Percentiles rank a stretch among this genome's conserved stretches.
Evolutionary conservation across 2,888 invertebrate species (phyloP).

Genomic region (Seladonia tumulorum): DNA sequence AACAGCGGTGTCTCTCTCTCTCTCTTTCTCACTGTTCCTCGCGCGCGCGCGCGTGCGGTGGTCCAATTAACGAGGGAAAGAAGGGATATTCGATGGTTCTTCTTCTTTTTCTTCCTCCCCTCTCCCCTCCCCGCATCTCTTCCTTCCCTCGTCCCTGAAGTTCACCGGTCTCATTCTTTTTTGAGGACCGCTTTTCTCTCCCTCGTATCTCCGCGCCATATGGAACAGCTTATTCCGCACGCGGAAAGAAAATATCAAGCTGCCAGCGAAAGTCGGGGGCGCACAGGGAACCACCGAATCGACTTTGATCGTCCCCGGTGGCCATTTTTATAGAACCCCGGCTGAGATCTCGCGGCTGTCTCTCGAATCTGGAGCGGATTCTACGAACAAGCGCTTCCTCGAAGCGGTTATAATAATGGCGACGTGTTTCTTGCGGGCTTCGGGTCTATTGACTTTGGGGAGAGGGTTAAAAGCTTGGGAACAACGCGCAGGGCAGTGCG

Average conservation of each 20-base stretch:
- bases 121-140: neutral
- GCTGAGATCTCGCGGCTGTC: constrained; percentile 66
- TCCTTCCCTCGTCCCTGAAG: constrained; percentile 3
- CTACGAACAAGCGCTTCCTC: neutral
- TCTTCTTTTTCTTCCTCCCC: neutral
- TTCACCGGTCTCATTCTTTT: neutral
- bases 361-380: constrained; percentile 35
- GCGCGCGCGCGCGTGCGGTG: constrained; percentile 41
- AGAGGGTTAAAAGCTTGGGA: neutral
- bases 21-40: neutral
- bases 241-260: constrained; percentile 71
- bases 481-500: neutral
- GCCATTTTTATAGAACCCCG: constrained; percentile 68
- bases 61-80: constrained; percentile 59
- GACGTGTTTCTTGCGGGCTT: neutral
- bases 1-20: neutral
- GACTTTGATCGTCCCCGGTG: constrained; percentile 73
- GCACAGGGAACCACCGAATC: constrained; percentile 46
- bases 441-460: constrained; percentile 1
- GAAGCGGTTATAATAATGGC: neutral
- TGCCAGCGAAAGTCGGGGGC: constrained; percentile 42
- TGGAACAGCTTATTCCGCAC: constrained; percentile 70
- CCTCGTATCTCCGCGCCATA: constrained; percentile 58
- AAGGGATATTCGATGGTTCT: constrained; percentile 5
- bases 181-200: neutral